A percentile compares a stretch with the other conserved stretches of the same genome.
phyloP scores from a whole-genome alignment of 2,113 vertebrate species.

The Nesogale talazaci region DNA sequence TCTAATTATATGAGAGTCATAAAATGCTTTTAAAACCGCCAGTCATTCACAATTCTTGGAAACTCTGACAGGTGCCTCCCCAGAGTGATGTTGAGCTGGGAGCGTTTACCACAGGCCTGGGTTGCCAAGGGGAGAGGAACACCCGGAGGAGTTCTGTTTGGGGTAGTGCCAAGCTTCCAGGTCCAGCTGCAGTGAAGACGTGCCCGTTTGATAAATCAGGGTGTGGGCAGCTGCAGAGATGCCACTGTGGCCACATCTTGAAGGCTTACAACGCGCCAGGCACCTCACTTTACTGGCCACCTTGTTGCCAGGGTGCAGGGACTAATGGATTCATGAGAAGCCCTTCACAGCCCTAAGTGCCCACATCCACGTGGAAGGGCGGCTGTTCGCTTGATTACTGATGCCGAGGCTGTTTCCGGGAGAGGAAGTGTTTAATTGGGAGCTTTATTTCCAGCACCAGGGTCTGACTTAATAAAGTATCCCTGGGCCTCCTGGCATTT shows the following conservation, averaged over 20 bases:
- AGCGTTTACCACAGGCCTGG: not conserved
- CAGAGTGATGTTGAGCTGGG: not conserved
- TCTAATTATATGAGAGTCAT: conserved; percentile 76
- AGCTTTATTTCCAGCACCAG: conserved; percentile 81
- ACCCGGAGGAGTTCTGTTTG: not conserved
- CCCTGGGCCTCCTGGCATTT: conserved; percentile 72
- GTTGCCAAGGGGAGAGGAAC: not conserved
- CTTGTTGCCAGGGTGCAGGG: conserved; percentile 45
- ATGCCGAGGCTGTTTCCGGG: conserved; percentile 72
- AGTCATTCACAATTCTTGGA: conserved; percentile 66
- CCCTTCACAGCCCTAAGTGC: conserved; percentile 65
- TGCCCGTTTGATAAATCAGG: not conserved
- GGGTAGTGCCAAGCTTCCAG: not conserved
- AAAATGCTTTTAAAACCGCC: conserved; percentile 70
- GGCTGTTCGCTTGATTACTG: conserved; percentile 71
- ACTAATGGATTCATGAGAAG: conserved; percentile 67
- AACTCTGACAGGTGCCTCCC: conserved; percentile 60
- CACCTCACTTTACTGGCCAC: not conserved
- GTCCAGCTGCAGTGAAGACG: not conserved
- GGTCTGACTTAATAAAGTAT: conserved; percentile 77
- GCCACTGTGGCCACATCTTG: not conserved
- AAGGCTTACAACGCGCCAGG: not conserved
- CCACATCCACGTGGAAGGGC: conserved; percentile 46
- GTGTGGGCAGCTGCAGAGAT: not conserved
- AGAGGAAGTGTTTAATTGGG: conserved; percentile 78